Conservation (phyloP, 1,140 invertebrate genomes). For the Drosophila nigromelanica region DNA sequence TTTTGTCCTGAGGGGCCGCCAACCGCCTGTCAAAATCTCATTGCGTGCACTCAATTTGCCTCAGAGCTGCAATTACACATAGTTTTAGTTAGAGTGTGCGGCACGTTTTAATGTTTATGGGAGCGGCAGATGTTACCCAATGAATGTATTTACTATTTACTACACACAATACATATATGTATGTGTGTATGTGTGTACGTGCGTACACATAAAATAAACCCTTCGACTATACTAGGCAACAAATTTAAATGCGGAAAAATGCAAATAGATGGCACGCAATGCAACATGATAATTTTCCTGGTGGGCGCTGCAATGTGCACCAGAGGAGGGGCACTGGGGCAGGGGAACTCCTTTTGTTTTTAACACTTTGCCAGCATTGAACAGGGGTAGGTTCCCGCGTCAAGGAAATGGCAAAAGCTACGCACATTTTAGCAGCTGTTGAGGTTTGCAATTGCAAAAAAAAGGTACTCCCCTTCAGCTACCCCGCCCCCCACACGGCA, state of each 20-base stretch:
- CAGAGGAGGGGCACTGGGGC: slow-evolving; percentile 3
- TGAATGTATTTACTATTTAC: slow-evolving; percentile 38
- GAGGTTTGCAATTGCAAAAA: slow-evolving; percentile 62
- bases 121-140: slow-evolving; percentile 66
- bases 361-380: slow-evolving; percentile 61
- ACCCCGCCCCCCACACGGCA: slow-evolving; percentile 7
- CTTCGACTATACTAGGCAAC: slow-evolving; percentile 51
- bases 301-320: slow-evolving; percentile 27
- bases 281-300: slow-evolving; percentile 71
- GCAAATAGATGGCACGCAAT: slow-evolving; percentile 70
- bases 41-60: slow-evolving; percentile 45
- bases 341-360: slow-evolving; percentile 72
- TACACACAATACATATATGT: background rate
- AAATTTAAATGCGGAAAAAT: slow-evolving; percentile 70
- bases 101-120: slow-evolving; percentile 24
- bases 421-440: slow-evolving; percentile 78
- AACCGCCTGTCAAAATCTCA: slow-evolving; percentile 72
- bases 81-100: slow-evolving; percentile 53
- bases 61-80: slow-evolving; percentile 62
- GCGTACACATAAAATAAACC: slow-evolving; percentile 9
- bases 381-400: slow-evolving; percentile 47
- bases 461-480: slow-evolving; percentile 19
- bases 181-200: background rate
- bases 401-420: slow-evolving; percentile 58
- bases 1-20: slow-evolving; percentile 51